These are phyloP conservation scores for Nemotelus pantherinus DNA, from an alignment of 2,888 invertebrate species.

Conservation along the genomic window DNA sequence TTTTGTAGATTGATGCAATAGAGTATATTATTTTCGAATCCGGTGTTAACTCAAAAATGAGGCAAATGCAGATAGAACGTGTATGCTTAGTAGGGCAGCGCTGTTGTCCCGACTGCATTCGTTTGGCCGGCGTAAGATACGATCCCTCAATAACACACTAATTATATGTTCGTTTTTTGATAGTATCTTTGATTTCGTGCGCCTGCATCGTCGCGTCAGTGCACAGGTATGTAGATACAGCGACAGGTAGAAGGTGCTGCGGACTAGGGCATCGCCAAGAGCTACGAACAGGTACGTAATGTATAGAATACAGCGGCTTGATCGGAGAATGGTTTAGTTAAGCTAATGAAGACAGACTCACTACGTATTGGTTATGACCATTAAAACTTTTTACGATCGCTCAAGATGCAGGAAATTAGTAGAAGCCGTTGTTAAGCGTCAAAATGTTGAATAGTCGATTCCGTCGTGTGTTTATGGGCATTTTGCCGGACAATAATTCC, in stretches of 20 bases:
- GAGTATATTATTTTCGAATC: no score
- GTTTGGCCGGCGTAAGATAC: conserved; percentile 9
- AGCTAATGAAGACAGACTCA: conserved; percentile 42
- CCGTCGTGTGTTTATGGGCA: no score
- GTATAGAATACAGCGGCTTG: background rate
- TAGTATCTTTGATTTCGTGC: conserved; percentile 43
- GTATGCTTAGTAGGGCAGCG: background rate
- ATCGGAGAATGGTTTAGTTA: background rate
- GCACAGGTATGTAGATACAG: background rate
- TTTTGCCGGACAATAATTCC: no score
- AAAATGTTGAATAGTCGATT: background rate
- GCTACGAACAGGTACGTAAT: background rate
- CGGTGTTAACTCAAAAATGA: no score
- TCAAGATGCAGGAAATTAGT: conserved; percentile 24
- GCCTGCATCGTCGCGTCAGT: conserved; percentile 18
- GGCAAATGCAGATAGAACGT: no score
- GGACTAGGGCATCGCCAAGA: background rate
- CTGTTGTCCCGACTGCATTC: background rate
- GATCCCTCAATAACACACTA: conserved; percentile 45
- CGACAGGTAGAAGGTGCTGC: background rate
- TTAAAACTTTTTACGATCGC: conserved; percentile 38
- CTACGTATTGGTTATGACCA: conserved; percentile 17
- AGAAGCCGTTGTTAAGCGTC: conserved; percentile 13
- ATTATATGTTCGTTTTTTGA: conserved; percentile 41
- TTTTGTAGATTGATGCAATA: no score